Conservation (phyloP, 2,888 invertebrate genomes). For the Diplolepis rosae region DNA sequence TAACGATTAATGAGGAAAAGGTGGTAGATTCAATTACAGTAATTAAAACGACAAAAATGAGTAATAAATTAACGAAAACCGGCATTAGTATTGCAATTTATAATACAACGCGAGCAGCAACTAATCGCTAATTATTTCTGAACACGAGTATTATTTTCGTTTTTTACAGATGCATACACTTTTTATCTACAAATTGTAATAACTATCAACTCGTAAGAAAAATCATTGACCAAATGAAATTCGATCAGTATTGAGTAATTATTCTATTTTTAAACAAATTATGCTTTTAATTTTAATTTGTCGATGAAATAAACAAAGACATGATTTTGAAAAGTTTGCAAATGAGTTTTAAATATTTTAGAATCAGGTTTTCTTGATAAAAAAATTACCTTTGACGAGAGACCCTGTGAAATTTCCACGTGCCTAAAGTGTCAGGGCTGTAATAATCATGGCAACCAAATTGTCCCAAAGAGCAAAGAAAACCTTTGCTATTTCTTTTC, state of each 20-base stretch:
- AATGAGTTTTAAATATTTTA: not conserved
- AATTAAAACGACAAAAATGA: not conserved
- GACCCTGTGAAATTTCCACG: constrained; percentile 68
- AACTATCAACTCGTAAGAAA: not conserved
- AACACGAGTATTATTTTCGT: not conserved
- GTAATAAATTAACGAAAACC: not conserved
- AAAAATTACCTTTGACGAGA: constrained; percentile 59
- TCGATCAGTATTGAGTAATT: not conserved
- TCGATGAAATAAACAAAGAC: no score
- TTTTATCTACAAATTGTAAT: not conserved
- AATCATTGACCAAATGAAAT: not conserved
- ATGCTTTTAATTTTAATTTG: not conserved
- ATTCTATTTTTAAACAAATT: not conserved
- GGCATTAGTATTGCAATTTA: not conserved
- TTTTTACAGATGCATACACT: not conserved
- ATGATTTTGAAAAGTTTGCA: not conserved
- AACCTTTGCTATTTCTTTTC: constrained; percentile 60
- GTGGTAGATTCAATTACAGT: not conserved
- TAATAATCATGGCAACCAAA: constrained; percentile 62
- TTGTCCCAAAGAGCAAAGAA: constrained; percentile 65
- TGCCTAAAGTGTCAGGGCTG: constrained; percentile 66
- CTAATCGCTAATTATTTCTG: not conserved
- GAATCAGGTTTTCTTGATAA: not conserved
- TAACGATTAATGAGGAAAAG: not conserved
- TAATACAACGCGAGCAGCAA: not conserved